Evolutionary conservation across 2,888 invertebrate genomes (phyloP), one percentile per base, ranked within the genome.

Genomic region (Netelia melanura): DNA sequence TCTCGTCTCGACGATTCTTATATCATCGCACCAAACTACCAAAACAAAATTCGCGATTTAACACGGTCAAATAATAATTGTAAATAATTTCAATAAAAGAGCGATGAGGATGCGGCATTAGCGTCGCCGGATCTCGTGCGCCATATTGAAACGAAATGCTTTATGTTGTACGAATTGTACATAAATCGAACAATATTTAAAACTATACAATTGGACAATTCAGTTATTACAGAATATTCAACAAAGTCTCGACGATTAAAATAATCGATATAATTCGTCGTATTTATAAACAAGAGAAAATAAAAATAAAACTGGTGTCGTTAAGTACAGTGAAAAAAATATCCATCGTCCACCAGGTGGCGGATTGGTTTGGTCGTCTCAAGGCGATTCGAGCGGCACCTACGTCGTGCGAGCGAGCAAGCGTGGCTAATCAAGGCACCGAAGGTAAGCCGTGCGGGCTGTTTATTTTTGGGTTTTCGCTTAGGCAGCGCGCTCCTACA

Each of bases 401-500:
- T 87, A 83, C 74, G 83, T 83, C 84, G 81, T 81, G 79, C 80
- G 84, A 80, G 83, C 25, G 58, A 48, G 89, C 90, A 97, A 97
- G 97, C 97, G 97, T 97, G 97, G 97, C 97, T 97, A 97, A 96
- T 96, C 96, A 96, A 96, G 96, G 96, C 95, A 96, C 96, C 96
- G 96, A 96, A 96, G 97, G 96, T 96, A 96, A 95, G 92, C 90
- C 91, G 91, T 90, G 90, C 89, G 88, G 89, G 89, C 89, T 91
- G 91, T 91, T 90, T 92, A 91, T 92, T 92, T 92, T 91, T 90
- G 90, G 90, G 89, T 91, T 91, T 91, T 89, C 89, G 83, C 81
- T 89, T 89, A 86, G 86, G 84, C 87, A 86, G 89, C 87, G 86
- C 85, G 89, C 88, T 90, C 87, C 86, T 88, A 87, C 87, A 87